Evolutionary conservation across 2,113 vertebrate species (phyloP), one percentile per base, ranked within the genome.

Genomic region (Calypte anna): DNA sequence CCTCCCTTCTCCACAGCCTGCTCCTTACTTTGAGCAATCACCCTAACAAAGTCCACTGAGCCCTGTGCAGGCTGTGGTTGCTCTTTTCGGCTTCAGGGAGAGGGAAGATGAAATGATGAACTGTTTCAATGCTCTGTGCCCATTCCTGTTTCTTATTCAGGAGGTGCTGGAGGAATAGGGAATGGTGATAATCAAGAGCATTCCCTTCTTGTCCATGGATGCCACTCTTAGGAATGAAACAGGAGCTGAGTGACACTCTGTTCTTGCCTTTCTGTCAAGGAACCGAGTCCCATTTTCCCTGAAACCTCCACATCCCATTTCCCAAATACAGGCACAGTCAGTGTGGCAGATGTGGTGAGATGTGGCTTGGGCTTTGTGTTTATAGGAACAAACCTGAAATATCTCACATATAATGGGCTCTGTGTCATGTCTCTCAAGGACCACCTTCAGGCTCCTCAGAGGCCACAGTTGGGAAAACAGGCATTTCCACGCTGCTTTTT

Each of bases 1-100:
- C 43, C 73, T 20, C 36, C 73, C 20, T 76, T 79, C 70, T 80
- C 76, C 4, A 1, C 72, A 33, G 40, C 27, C 72, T 40, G 21
- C 24, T 82, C n/a, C 72, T 40, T 8, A 3, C 24, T 14, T 1
- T 4, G 44, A 31, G 40, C 75, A 44, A 3, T 24, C 54, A 67
- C n/a, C 16, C 33, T 7, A 31, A 74, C 93, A 57, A 13, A 84
- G 55, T 31, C 38, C 40, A 82, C 25, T 18, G 16, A 54, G 55
- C 44, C 40, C 62, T 0, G 0, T 5, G 20, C 31, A 21, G 75
- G 57, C 40, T 58, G 18, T 2, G 0, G 66, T 14, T 36, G 28
- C 36, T 76, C 36, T 69, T 73, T 43, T 22, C 67, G 86, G 31
- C 43, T 74, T 59, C 38, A 59, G 30, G 7, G 16, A 91, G 68